Base-by-base conservation (phyloP, 2,888 invertebrate species). In the Cylindroiulus punctatus region DNA sequence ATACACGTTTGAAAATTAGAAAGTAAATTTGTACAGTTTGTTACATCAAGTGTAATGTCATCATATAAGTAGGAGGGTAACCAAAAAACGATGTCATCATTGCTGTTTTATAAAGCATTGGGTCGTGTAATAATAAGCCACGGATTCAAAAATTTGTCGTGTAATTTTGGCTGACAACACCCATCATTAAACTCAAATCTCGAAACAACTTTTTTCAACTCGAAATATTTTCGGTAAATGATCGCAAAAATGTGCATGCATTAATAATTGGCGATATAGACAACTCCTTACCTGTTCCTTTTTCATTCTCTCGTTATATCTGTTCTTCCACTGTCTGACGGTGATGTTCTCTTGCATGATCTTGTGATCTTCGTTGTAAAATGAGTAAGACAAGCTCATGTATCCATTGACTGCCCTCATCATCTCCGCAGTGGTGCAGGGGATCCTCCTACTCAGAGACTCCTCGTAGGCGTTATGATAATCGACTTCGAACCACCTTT, bases 381-480 rank as follows among this genome's bases (percentile, higher is more conserved):
- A 94, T 0, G 40, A 19, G 52, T 95, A 94, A 14, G 94, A 93
- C 87, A 96, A 91, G 0, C 94, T 93, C 85, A 96, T 93, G 90
- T 95, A 94, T 0, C 95, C 95, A 88, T 94, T 93, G 57, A 94
- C 93, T 0, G 95, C 95, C 92, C 94, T 89, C 87, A 93, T 91
- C 92, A 95, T 93, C 89, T 94, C 92, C 3, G 90, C 90, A 0
- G 93, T 93, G 0, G 93, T 93, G 89, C 95, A 96, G 7, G 92
- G 92, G 30, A 87, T 81, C 12, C 84, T 26, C 5, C 83, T 84
- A 10, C 44, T 30, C 12, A 14, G 8, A 30, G 30, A 85, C 81
- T 88, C 86, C 22, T 84, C 84, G 12, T 85, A 44, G 22, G 84
- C 84, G 88, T 91, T 91, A 88, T 90, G 89, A 86, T 90, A 90